Evolutionary conservation across 1,140 invertebrate genomes (phyloP).

Genomic region (Pararge aegeria): DNA sequence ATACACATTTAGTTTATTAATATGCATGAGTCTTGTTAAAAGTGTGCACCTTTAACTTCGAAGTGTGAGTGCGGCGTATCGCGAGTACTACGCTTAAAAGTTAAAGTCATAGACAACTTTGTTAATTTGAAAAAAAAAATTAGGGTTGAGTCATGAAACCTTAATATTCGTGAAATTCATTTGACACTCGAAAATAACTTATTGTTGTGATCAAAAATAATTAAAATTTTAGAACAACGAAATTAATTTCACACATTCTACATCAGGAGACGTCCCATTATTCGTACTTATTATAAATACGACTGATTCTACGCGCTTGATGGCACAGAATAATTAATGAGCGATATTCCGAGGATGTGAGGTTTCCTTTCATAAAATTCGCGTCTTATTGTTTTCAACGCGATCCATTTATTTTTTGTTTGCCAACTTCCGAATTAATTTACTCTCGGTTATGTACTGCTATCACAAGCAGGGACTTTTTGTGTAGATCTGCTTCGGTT

Average conservation of each 20-base stretch:
- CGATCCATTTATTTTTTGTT: slow-evolving; percentile 65
- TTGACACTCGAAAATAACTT: slow-evolving; percentile 2
- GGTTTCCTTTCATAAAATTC: slow-evolving; percentile 63
- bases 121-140: slow-evolving; percentile 4
- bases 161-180: slow-evolving; percentile 7
- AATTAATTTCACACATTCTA: slow-evolving; percentile 15
- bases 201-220: background rate
- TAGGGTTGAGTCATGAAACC: background rate
- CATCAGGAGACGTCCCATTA: slow-evolving; percentile 26
- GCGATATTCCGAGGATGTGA: slow-evolving; percentile 54
- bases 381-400: slow-evolving; percentile 59
- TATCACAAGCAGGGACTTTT: slow-evolving; percentile 51
- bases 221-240: slow-evolving; percentile 6
- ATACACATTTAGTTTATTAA: slow-evolving; percentile 72
- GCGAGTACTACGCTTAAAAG: slow-evolving; percentile 14
- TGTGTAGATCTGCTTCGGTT: slow-evolving; percentile 18
- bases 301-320: slow-evolving; percentile 45
- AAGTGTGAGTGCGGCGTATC: slow-evolving; percentile 26
- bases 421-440: slow-evolving; percentile 65
- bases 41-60: slow-evolving; percentile 36
- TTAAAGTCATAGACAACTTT: slow-evolving; percentile 22
- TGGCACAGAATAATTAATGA: slow-evolving; percentile 69
- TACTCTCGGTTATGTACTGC: slow-evolving; percentile 41
- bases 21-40: slow-evolving; percentile 75
- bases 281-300: slow-evolving; percentile 38